Evolutionary conservation across 2,888 invertebrate species (phyloP).

Genomic region (Drosophila nigritarsus): DNA sequence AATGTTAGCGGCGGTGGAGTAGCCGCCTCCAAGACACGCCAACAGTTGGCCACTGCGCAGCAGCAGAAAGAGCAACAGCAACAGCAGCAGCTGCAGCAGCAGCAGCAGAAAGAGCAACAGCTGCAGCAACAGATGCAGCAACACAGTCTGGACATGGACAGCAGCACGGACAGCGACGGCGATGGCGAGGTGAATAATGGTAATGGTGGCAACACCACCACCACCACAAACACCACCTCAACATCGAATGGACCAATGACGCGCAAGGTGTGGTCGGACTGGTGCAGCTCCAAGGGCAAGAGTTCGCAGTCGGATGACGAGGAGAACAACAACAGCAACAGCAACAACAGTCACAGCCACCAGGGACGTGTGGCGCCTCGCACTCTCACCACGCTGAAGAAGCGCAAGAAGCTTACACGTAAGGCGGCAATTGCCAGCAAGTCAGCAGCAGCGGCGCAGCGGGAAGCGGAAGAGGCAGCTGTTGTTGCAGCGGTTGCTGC

Average conservation of each 20-base stretch:
- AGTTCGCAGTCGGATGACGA: constrained; percentile 88
- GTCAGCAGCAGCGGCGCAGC: constrained; percentile 82
- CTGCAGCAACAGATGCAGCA: constrained; percentile 60
- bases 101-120: constrained; percentile 60
- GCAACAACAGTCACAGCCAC: constrained; percentile 65
- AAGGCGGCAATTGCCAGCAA: constrained; percentile 84
- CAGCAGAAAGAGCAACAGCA: constrained; percentile 66
- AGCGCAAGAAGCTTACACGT: constrained; percentile 84
- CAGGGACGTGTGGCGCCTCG: constrained; percentile 74
- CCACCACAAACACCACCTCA: constrained; percentile 60
- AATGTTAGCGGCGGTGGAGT: constrained; percentile 59
- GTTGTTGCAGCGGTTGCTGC: constrained; percentile 85
- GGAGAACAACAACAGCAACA: constrained; percentile 85
- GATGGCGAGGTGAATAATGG: constrained; percentile 77
- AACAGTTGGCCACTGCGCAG: constrained; percentile 68
- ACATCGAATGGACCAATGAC: constrained; percentile 87
- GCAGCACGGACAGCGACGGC: constrained; percentile 81
- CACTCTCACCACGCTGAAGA: constrained; percentile 77
- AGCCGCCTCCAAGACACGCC: constrained; percentile 71
- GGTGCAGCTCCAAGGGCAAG: constrained; percentile 88
- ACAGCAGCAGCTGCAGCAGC: constrained; percentile 56
- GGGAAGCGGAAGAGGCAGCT: constrained; percentile 83
- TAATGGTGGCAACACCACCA: constrained; percentile 67
- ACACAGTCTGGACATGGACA: constrained; percentile 79
- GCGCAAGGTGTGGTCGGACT: constrained; percentile 91